Conservation (phyloP, 2,113 vertebrate genomes). For the Candoia aspera region DNA sequence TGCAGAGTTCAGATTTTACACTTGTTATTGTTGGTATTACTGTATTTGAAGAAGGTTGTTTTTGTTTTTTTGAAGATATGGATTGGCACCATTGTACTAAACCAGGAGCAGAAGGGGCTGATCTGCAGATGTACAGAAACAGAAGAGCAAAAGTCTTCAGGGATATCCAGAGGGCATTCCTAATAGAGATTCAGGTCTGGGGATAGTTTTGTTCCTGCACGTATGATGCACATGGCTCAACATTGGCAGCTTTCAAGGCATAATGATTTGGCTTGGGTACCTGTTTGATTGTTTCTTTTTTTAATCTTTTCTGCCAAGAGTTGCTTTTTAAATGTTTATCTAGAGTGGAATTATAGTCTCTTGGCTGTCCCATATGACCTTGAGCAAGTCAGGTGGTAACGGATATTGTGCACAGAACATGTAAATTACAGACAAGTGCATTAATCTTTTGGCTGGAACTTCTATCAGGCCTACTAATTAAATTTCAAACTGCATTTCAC, state of each 20-base stretch:
- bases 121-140: background rate
- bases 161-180: background rate
- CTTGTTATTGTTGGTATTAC: background rate
- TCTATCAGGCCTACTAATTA: background rate
- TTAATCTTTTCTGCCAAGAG: background rate
- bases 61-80: background rate
- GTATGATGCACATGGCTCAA: background rate
- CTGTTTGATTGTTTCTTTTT: background rate
- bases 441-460: background rate
- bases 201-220: background rate
- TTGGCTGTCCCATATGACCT: background rate
- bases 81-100: background rate
- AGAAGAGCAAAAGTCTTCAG: background rate
- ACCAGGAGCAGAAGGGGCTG: background rate
- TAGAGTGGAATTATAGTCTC: background rate
- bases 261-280: background rate
- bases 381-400: background rate
- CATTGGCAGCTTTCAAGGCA: background rate
- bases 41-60: background rate
- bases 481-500: background rate
- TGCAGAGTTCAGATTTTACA: background rate
- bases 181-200: background rate
- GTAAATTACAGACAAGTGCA: background rate
- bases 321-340: background rate
- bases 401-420: background rate